Evolutionary conservation across 2,797 vertebrate species (phyloP).

Genomic region (Enteromius trimaculatus): DNA sequence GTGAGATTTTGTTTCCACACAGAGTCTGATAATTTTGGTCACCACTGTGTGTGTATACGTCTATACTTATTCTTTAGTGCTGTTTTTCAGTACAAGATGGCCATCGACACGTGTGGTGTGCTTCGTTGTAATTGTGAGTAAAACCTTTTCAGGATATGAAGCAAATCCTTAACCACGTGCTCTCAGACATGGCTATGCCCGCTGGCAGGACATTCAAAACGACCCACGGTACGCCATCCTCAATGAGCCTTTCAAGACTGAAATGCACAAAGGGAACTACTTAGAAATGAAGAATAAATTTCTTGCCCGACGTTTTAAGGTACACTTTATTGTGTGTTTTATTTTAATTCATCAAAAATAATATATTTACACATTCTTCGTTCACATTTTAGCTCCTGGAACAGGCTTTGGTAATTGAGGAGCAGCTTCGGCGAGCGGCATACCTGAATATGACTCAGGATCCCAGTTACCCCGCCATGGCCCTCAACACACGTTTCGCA

Average conservation of each 20-base stretch:
- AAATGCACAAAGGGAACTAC: conserved; percentile 98
- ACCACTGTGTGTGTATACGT: too few species aligned
- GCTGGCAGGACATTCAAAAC: conserved; percentile 99
- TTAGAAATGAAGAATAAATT: conserved; percentile 99
- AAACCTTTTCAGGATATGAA: conserved; percentile 47
- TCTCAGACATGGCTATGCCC: conserved; percentile 92
- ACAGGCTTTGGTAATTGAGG: conserved; percentile 97
- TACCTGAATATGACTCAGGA: conserved; percentile 99
- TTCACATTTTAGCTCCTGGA: conserved; percentile 85
- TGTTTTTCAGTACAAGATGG: not conserved
- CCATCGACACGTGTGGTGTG: not conserved
- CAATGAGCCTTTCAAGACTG: conserved; percentile 97
- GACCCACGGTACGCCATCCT: conserved; percentile 92
- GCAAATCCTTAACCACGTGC: conserved; percentile 74
- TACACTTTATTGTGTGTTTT: conserved; percentile 15
- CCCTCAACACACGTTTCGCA: conserved; percentile 91
- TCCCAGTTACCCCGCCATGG: conserved; percentile 94
- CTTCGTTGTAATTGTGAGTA: not conserved
- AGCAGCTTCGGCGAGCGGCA: conserved; percentile 92
- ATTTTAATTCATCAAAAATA: not conserved
- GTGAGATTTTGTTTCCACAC: too few species aligned
- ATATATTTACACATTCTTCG: not conserved
- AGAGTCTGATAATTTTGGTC: too few species aligned
- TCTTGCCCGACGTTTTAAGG: conserved; percentile 96
- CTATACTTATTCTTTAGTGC: not conserved